Conservation (phyloP, 1,140 invertebrate species). For the Globodera ellingtonae region DNA sequence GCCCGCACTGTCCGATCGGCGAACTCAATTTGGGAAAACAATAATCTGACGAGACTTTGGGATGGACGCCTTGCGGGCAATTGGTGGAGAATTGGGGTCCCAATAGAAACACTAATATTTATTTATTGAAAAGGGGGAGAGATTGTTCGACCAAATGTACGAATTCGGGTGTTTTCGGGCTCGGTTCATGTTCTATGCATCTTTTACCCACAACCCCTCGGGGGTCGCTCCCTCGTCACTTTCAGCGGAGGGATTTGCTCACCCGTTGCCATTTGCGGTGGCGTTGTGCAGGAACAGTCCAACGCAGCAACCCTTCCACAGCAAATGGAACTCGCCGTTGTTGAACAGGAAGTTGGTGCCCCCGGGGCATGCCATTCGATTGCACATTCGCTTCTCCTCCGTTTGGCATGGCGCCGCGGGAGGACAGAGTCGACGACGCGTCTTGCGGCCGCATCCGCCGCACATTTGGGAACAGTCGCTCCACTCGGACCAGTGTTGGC, state of each 20-base stretch:
- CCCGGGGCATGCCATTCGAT: constrained; percentile 55
- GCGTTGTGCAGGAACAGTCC: constrained; percentile 49
- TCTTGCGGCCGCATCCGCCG: constrained; percentile 59
- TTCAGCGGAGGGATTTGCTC: not conserved
- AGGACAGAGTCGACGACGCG: constrained; percentile 48
- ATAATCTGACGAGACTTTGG: not conserved
- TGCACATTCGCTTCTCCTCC: constrained; percentile 61
- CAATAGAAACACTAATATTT: too few relatives aligned
- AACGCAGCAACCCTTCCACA: constrained; percentile 64
- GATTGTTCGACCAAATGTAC: too few relatives aligned
- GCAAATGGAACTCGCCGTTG: constrained; percentile 62
- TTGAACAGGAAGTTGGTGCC: constrained; percentile 64
- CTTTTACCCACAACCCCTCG: too few relatives aligned
- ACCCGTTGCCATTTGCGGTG: constrained; percentile 2
- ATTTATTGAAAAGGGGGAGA: too few relatives aligned
- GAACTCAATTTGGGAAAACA: not conserved
- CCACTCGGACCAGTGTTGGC: constrained; percentile 58
- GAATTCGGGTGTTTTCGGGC: too few relatives aligned
- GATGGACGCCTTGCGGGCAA: too few relatives aligned
- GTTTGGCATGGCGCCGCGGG: constrained; percentile 42
- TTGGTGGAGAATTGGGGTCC: too few relatives aligned
- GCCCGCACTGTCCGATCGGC: constrained; percentile 22
- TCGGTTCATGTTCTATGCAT: too few relatives aligned
- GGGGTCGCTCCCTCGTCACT: too few relatives aligned
- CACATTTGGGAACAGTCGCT: constrained; percentile 57